Base-by-base conservation (phyloP, 1,140 invertebrate species). In the Rhizoglyphus robini region DNA sequence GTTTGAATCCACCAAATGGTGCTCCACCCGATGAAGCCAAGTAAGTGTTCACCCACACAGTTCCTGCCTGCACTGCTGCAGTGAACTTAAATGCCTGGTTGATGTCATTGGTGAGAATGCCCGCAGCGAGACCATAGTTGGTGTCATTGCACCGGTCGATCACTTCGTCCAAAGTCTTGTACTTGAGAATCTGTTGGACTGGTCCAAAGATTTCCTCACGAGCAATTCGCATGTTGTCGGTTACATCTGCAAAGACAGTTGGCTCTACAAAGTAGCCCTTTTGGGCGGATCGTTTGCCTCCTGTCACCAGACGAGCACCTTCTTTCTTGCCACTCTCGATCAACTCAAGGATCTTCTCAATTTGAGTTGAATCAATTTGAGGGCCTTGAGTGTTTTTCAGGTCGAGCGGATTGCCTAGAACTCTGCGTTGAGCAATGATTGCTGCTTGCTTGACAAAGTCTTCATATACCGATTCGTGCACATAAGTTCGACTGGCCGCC, bases 141-240 rank as follows among this genome's bases (percentile, higher is more conserved):
- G 88, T 87, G 66, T 84, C 82, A 76, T 98, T 96, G 20, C 92
- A 90, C 65, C 93, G 81, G 69, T 87, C 81, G 48, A 97, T 85
- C 4, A 96, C 83, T 75, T 98, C 93, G 68, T 95, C 88, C 36
- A 93, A 75, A 11, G 83, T 78, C 66, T 88, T 88, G 78, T 96
- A 99, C 73, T 88, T 90, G n/a, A 97, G 76, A 57, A 99, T 85
- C 75, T 92, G 88, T 80, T 95, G 91, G 29, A 98, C 94, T 4
- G 95, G 94, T 1, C 95, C 94, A 79, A 98, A 98, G 72, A 98
- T 98, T 88, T 99, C 95, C 74, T 93, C 88, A 62, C 77, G 82
- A 4, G 93, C 91, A 74, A 98, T 96, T 31, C 81, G 84, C 89
- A 97, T 96, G 71, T 94, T 74, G 74, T 98, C 94, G 69, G 84